Evolutionary conservation across 2,888 invertebrate species (phyloP).

Genomic region (Poecilobothrus nobilitatus): DNA sequence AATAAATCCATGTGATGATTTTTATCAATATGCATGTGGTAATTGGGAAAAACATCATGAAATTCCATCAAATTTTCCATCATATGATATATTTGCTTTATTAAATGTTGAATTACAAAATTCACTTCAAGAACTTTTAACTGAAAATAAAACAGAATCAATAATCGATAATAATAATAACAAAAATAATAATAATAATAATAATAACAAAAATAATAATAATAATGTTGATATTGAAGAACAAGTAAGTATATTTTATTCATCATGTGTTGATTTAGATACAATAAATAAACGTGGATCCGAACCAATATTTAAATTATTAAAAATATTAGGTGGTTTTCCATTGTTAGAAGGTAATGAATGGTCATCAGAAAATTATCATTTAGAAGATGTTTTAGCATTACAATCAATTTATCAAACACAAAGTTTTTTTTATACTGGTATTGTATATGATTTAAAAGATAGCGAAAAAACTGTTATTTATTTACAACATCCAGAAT

Average conservation of each 20-base stretch:
- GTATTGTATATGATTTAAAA: constrained; percentile 21
- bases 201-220: not conserved
- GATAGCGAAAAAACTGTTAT: constrained; percentile 20
- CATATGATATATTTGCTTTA: constrained; percentile 21
- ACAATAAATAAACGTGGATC: constrained; percentile 19
- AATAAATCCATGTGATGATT: constrained; percentile 23
- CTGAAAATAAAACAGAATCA: not conserved
- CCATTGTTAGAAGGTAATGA: constrained; percentile 22
- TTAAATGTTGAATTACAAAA: constrained; percentile 21
- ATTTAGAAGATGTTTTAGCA: constrained; percentile 21
- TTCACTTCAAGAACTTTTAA: constrained; percentile 18
- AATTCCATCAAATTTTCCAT: constrained; percentile 22
- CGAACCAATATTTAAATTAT: constrained; percentile 21
- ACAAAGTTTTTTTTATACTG: constrained; percentile 14
- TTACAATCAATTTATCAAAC: constrained; percentile 16
- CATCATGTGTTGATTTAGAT: constrained; percentile 19
- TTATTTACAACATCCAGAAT: constrained; percentile 19
- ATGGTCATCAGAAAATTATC: constrained; percentile 21
- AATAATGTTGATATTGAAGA: constrained; percentile 21
- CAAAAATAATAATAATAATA: not conserved
- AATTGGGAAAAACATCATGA: constrained; percentile 22
- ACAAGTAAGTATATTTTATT: constrained; percentile 20
- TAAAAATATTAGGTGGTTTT: constrained; percentile 23
- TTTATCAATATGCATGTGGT: constrained; percentile 25
- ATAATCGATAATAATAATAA: not conserved